Conservation (phyloP, 2,888 invertebrate genomes). For the Diaphora mendica region DNA sequence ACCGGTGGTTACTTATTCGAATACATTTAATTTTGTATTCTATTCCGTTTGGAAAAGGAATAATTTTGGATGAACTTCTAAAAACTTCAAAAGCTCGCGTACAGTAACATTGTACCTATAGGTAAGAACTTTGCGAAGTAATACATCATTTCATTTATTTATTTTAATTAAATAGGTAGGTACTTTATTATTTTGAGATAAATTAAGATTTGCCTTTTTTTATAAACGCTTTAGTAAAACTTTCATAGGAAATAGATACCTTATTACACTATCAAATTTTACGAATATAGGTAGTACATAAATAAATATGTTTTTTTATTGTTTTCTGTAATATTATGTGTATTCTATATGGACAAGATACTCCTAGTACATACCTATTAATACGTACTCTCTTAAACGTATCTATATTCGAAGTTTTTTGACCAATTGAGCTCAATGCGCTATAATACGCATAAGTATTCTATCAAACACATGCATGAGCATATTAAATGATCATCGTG, state of each 20-base stretch:
- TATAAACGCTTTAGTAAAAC: not conserved
- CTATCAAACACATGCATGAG: conserved; percentile 24
- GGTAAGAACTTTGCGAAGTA: conserved; percentile 18
- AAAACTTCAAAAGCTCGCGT: conserved; percentile 15
- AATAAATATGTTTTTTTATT: too few relatives aligned
- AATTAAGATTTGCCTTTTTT: not conserved
- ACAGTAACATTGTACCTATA: conserved; percentile 15
- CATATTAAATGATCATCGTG: conserved; percentile 35
- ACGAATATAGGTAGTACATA: too few relatives aligned
- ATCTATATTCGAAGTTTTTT: not conserved
- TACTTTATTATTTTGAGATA: not conserved
- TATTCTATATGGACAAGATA: not conserved
- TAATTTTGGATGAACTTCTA: conserved; percentile 25
- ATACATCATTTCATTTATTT: conserved; percentile 20
- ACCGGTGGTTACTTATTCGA: conserved; percentile 5
- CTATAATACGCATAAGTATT: not conserved
- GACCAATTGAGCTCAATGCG: not conserved
- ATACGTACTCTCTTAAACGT: not conserved
- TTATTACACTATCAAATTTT: not conserved
- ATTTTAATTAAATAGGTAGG: not conserved
- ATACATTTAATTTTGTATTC: conserved; percentile 35
- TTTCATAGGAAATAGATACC: not conserved
- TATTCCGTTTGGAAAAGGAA: conserved; percentile 25
- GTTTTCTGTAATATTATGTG: too few relatives aligned
- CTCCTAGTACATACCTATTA: not conserved